A percentile compares a stretch with the other conserved stretches of the same genome.
Conservation (phyloP, 1,140 invertebrate species). For the Leptopilina clavipes region DNA sequence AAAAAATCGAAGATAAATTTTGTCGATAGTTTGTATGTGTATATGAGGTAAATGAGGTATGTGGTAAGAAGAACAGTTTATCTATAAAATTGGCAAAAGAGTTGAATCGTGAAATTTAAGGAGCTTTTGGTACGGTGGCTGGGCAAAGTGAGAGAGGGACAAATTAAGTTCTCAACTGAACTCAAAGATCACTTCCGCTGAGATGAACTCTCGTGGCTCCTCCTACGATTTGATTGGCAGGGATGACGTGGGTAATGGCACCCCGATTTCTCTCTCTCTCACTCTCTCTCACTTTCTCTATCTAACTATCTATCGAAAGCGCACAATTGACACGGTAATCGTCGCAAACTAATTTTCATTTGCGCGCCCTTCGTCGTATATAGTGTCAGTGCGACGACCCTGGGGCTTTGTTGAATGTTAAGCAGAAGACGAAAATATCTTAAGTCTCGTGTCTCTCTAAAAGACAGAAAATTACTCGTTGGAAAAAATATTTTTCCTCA, state of each 20-base stretch:
- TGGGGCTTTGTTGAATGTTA: slow-evolving; percentile 22
- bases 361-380: slow-evolving; percentile 50
- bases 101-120: slow-evolving; percentile 47
- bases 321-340: slow-evolving; percentile 55
- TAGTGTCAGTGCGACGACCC: slow-evolving; percentile 40
- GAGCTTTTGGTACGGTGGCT: slow-evolving; percentile 24
- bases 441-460: neutral
- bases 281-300: no score
- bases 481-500: slow-evolving; percentile 19
- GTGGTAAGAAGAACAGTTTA: neutral
- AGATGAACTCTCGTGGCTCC: slow-evolving; percentile 69
- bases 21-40: no score
- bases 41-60: neutral
- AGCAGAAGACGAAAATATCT: slow-evolving; percentile 26
- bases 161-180: slow-evolving; percentile 72
- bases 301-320: slow-evolving; percentile 41
- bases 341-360: slow-evolving; percentile 55
- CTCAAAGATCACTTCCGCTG: slow-evolving; percentile 72
- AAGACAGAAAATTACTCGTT: slow-evolving; percentile 10
- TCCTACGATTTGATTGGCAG: slow-evolving; percentile 62
- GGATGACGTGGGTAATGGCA: slow-evolving; percentile 45
- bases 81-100: slow-evolving; percentile 28
- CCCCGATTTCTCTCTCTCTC: slow-evolving; percentile 44
- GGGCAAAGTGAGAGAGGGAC: slow-evolving; percentile 43
- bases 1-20: no score